A percentile compares a stretch with the other conserved stretches of the same genome.
These are phyloP conservation scores for Pharmacophagus antenor DNA, from an alignment of 2,888 invertebrate species.

Conservation along the genomic window DNA sequence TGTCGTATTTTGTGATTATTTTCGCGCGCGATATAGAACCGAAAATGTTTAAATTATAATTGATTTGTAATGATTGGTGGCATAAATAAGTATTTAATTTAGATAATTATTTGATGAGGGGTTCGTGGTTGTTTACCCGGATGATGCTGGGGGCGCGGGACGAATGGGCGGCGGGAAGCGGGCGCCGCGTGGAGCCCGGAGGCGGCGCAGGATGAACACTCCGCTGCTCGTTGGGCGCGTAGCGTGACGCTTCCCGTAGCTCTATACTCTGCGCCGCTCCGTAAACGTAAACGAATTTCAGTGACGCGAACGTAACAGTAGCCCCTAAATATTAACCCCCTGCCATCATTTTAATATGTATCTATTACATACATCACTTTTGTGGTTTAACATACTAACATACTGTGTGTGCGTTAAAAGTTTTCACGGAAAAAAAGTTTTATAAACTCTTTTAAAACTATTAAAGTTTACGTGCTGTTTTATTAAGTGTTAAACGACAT, in stretches of 20 bases:
- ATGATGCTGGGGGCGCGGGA: conserved; percentile 51
- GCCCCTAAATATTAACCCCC: conserved; percentile 14
- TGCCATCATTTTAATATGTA: conserved; percentile 27
- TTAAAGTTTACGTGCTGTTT: conserved; percentile 2
- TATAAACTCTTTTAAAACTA: conserved; percentile 4
- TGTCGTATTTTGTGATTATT: too few species aligned
- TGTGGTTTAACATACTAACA: conserved; percentile 18
- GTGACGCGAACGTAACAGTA: conserved; percentile 27
- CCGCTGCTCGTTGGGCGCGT: conserved; percentile 54
- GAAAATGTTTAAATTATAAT: too few species aligned
- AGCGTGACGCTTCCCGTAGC: conserved; percentile 60
- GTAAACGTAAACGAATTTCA: conserved; percentile 32
- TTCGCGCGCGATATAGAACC: too few species aligned
- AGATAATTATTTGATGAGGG: conserved; percentile 36
- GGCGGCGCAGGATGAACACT: conserved; percentile 64
- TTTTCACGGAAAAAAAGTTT: conserved; percentile 1
- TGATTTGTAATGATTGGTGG: not conserved
- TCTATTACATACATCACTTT: conserved; percentile 2
- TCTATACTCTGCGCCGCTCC: conserved; percentile 31
- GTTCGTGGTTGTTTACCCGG: conserved; percentile 45
- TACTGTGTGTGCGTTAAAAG: conserved; percentile 5
- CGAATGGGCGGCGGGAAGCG: conserved; percentile 40
- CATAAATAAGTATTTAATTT: not conserved
- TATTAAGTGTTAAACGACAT: conserved; percentile 6
- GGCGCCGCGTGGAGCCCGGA: conserved; percentile 43